Evolutionary conservation across 2,113 vertebrate species (phyloP).

Genomic region (Brachionichthys hirsutus): DNA sequence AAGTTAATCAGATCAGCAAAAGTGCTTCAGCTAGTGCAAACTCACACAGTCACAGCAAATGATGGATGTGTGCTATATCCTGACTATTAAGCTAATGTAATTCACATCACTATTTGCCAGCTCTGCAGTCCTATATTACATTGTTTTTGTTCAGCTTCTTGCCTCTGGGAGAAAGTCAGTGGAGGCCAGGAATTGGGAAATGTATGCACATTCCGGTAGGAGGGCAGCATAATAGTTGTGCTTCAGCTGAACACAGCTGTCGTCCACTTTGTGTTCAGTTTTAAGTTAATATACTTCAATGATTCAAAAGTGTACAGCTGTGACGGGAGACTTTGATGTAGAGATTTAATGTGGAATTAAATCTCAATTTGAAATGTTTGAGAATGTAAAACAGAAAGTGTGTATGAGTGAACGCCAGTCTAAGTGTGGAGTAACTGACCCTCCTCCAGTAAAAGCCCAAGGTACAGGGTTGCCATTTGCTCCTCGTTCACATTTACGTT

Average conservation of each 20-base stretch:
- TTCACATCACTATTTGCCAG: conserved; percentile 58
- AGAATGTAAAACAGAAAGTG: not conserved
- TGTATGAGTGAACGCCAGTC: not conserved
- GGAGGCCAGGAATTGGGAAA: conserved; percentile 18
- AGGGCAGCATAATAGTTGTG: conserved; percentile 4
- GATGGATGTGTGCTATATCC: conserved; percentile 51
- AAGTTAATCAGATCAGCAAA: conserved; percentile 44
- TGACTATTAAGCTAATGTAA: conserved; percentile 59
- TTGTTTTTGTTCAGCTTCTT: too few relatives aligned
- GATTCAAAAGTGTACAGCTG: not conserved
- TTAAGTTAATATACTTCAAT: not conserved
- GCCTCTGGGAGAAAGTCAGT: conserved; percentile 36
- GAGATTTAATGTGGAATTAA: not conserved
- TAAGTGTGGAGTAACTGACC: conserved; percentile 72
- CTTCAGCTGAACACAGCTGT: conserved; percentile 6
- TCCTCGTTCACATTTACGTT: conserved; percentile 86
- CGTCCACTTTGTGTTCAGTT: not conserved
- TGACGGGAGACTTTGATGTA: not conserved
- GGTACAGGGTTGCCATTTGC: conserved; percentile 84
- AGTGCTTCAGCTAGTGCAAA: conserved; percentile 4
- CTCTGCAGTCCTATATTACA: conserved; percentile 50
- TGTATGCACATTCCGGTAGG: conserved; percentile 27
- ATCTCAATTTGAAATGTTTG: not conserved
- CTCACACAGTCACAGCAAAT: conserved; percentile 47
- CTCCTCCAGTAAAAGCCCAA: conserved; percentile 89